phyloP scores from a whole-genome alignment of 2,113 vertebrate genomes.

The Chitala chitala region DNA sequence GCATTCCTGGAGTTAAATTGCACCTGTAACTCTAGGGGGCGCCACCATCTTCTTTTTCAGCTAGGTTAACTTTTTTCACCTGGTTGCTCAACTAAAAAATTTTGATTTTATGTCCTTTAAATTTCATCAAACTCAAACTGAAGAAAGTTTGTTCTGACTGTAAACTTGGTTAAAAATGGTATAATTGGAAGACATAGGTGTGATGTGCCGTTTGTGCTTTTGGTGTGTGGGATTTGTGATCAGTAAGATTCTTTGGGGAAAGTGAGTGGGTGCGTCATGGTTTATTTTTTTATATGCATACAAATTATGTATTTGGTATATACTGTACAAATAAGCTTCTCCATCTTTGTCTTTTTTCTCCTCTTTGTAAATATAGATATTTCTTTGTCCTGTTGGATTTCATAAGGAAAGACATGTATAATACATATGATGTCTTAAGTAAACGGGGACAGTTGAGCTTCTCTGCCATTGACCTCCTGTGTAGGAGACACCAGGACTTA shows the following conservation, averaged over 20 bases:
- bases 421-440: slow-evolving; percentile 48
- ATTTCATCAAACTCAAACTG: slow-evolving; percentile 40
- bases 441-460: slow-evolving; percentile 7
- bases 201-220: slow-evolving; percentile 60
- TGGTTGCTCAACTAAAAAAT: slow-evolving; percentile 45
- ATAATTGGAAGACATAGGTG: slow-evolving; percentile 43
- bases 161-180: slow-evolving; percentile 38
- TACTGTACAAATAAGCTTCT: slow-evolving; percentile 42
- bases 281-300: slow-evolving; percentile 53
- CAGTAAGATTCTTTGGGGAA: slow-evolving; percentile 32
- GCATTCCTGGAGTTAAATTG: not conserved
- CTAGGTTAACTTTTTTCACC: slow-evolving; percentile 32
- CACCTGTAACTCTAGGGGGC: not conserved
- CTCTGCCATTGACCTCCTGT: not conserved
- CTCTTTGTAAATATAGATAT: slow-evolving; percentile 57
- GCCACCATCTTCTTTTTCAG: not conserved
- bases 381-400: slow-evolving; percentile 11
- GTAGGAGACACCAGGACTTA: not conserved
- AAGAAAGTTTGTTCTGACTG: slow-evolving; percentile 47
- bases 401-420: slow-evolving; percentile 32
- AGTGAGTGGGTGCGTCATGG: slow-evolving; percentile 34
- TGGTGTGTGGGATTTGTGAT: slow-evolving; percentile 42
- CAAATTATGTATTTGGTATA: slow-evolving; percentile 49
- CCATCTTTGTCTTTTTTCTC: slow-evolving; percentile 45
- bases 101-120: slow-evolving; percentile 38